Evolutionary conservation across 2,797 vertebrate species (phyloP), one percentile per base, ranked within the genome.

Genomic region (Momotus momota): DNA sequence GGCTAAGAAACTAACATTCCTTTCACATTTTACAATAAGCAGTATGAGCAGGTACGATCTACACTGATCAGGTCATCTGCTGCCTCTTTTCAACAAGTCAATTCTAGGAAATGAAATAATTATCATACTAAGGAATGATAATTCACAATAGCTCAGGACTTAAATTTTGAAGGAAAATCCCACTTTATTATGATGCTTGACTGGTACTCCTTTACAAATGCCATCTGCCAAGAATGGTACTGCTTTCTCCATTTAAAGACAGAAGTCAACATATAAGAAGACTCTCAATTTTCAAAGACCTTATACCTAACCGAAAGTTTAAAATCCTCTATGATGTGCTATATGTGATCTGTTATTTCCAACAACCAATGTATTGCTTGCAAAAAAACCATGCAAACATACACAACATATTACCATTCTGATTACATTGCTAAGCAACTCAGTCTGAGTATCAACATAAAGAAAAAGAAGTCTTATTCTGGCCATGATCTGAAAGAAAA

Each of bases 331-430:
- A 23, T n/a, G 26, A 33, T 54, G 14, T 31, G 57, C 43, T 69
- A 77, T 7, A 14, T 25, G 5, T 49, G 21, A 41, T 19, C 18
- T 82, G 29, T 54, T 54, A 54, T 54, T 31, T 54, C 23, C 29
- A 73, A 61, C 9, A 73, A 70, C 3, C 4, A 71, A 18, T 0
- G 0, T 12, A 22, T 3, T 81, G 5, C 27, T 45, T 57, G 12
- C 4, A 67, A 73, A 81, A 74, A 81, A 73, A 3, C 3, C n/a
- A 49, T 35, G 18, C 48, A 57, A 52, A 38, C 1, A 12, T 22
- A 35, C 4, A 55, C 7, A 43, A 35, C 9, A 14, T 27, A 38
- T 22, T 64, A 25, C 3, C 70, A 12, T 62, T 86, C 86, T 71
- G 8, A 48, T 71, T 84, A 10, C 17, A 31, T 52, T 78, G 4